Percentiles rank a stretch among this genome's conserved stretches.
These are phyloP conservation scores for Calephelis nemesis DNA, from an alignment of 1,140 invertebrate genomes.

Conservation along the genomic window DNA sequence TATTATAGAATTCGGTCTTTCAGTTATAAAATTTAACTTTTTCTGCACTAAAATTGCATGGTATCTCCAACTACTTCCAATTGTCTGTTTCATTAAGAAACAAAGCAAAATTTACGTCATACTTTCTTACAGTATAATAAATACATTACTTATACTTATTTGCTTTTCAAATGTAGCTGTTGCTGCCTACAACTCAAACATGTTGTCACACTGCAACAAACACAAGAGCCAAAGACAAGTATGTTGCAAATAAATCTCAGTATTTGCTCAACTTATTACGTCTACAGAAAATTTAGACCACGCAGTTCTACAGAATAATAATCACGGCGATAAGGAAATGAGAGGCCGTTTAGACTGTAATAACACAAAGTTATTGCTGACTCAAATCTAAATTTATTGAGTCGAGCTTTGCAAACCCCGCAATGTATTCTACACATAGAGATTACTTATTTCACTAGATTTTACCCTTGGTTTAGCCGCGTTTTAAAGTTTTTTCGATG, in stretches of 20 bases:
- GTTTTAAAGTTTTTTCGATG: too few species aligned
- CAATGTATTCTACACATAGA: constrained; percentile 12
- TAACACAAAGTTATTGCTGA: constrained; percentile 17
- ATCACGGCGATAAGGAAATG: constrained; percentile 18
- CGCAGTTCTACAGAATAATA: constrained; percentile 17
- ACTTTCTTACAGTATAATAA: too few species aligned
- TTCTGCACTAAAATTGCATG: too few species aligned
- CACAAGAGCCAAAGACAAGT: constrained; percentile 29
- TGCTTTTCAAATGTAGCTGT: too few species aligned
- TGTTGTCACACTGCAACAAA: constrained; percentile 26
- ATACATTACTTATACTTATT: too few species aligned
- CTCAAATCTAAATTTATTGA: constrained; percentile 14
- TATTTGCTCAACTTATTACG: constrained; percentile 30
- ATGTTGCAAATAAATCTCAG: constrained; percentile 28
- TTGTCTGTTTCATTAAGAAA: too few species aligned
- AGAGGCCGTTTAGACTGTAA: constrained; percentile 13
- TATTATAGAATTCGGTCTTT: too few species aligned
- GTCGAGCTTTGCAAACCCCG: constrained; percentile 4
- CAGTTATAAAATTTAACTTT: too few species aligned
- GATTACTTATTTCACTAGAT: background rate
- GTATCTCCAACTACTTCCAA: too few species aligned
- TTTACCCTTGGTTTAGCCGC: too few species aligned
- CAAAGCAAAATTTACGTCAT: too few species aligned
- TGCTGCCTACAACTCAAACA: background rate
- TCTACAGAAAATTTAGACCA: constrained; percentile 24